Base-by-base conservation (phyloP, 2,888 invertebrate genomes). In the Celastrina argiolus region DNA sequence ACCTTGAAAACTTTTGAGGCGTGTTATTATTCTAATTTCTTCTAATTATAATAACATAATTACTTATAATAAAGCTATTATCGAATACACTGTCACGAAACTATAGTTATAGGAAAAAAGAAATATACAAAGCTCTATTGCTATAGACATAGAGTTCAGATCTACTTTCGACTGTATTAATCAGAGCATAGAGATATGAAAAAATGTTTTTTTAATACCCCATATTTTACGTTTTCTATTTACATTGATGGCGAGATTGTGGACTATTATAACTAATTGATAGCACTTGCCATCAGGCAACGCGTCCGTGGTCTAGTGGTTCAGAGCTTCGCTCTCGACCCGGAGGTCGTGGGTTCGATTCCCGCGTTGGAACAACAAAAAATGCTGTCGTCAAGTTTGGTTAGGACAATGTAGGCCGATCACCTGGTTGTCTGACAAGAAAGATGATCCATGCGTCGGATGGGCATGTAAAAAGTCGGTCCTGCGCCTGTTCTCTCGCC, bases 161-260 rank as follows among this genome's bases (percentile, higher is more conserved):
- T 31, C 31, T 31, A 10, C 58, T 58, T 31, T 58, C 31, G n/a
- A 2, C n/a, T 26, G 61, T 51, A 65, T 22, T 67, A 78, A 79
- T 69, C 76, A 78, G 80, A 79, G 79, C 79, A 74, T 75, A 71
- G 69, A 76, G 78, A 77, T 75, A 73, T 18, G 72, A 65, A 69
- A 72, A 75, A 76, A 74, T 73, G 71, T 70, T 74, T 66, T 68
- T 64, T 74, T 68, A 68, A 68, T 45, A 56, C 67, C 64, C 64
- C 68, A 67, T 67, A 68, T 67, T 69, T 45, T 58, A 31, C 28
- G 69, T 69, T 71, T 72, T 70, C 69, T 66, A 67, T 67, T 69
- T 58, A 58, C 58, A 26, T 36, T n/a, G 65, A 65, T 56, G 65
- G 67, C 65, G 61, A 67, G 64, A 68, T 66, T 31, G 58, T 58